phyloP scores from a whole-genome alignment of 2,113 vertebrate genomes.

The Percina caprodes region DNA sequence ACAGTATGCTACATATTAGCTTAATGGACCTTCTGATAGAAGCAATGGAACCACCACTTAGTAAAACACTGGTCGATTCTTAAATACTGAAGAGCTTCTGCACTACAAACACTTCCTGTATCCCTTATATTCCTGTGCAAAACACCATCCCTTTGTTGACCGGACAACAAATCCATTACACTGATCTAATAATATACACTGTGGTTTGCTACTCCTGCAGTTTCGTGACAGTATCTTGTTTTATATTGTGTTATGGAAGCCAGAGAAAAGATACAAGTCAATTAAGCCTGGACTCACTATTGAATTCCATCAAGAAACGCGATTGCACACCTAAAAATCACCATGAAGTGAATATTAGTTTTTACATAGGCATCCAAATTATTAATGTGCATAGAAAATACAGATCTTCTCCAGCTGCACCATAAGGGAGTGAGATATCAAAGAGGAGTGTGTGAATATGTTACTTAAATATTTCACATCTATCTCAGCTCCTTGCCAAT shows the following conservation, averaged over 20 bases:
- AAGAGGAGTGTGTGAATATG: conserved; percentile 41
- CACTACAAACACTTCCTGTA: conserved; percentile 1
- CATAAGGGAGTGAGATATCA: conserved; percentile 36
- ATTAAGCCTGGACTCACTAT: background rate
- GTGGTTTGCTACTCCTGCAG: background rate
- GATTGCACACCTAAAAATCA: conserved; percentile 7
- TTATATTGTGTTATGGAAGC: background rate
- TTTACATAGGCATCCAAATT: conserved; percentile 8
- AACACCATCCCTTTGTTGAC: background rate
- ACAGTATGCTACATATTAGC: conserved; percentile 19
- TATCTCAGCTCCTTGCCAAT: conserved; percentile 10
- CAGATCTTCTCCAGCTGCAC: conserved; percentile 39
- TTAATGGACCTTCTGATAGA: conserved; percentile 11
- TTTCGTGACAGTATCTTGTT: background rate
- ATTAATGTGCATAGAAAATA: conserved; percentile 18
- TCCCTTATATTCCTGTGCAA: background rate
- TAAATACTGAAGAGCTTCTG: background rate
- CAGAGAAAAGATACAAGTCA: background rate
- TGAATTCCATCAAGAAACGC: conserved; percentile 3
- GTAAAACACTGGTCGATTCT: conserved; percentile 28
- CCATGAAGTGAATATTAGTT: background rate
- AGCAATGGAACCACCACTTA: conserved; percentile 17
- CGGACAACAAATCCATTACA: conserved; percentile 20
- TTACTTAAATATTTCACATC: conserved; percentile 38
- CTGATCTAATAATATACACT: background rate